Evolutionary conservation across 2,888 invertebrate species (phyloP).

Genomic region (Didymodactylos carnosus): DNA sequence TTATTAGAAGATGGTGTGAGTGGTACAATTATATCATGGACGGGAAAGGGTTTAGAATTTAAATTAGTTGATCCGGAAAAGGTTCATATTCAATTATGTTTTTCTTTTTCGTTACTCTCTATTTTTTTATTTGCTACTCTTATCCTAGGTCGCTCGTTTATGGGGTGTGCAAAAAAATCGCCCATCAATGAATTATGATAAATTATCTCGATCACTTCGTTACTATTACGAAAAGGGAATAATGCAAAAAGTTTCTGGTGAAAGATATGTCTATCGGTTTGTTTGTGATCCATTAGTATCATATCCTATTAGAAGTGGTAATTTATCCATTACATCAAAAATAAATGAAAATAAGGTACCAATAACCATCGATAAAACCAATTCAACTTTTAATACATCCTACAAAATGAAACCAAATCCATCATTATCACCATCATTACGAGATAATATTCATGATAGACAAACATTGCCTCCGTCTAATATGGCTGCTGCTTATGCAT

Average conservation of each 20-base stretch:
- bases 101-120: background rate
- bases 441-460: too few species aligned
- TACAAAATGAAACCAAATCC: background rate
- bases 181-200: conserved; percentile 92
- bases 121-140: background rate
- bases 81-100: conserved; percentile 35
- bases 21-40: conserved; percentile 66
- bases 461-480: too few species aligned
- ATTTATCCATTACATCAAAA: background rate
- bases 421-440: background rate
- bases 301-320: too few species aligned
- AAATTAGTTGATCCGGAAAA: conserved; percentile 87
- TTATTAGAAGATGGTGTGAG: too few species aligned
- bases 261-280: conserved; percentile 85
- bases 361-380: background rate
- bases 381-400: background rate
- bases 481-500: background rate
- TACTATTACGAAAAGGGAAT: conserved; percentile 96
- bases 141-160: conserved; percentile 59
- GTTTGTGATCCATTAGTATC: too few species aligned
- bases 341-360: background rate
- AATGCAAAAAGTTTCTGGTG: conserved; percentile 80
- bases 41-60: conserved; percentile 66
- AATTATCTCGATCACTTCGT: conserved; percentile 70
- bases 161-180: conserved; percentile 91